These are phyloP conservation scores for Chelonus insularis DNA, from an alignment of 1,140 invertebrate species.

Conservation along the genomic window DNA sequence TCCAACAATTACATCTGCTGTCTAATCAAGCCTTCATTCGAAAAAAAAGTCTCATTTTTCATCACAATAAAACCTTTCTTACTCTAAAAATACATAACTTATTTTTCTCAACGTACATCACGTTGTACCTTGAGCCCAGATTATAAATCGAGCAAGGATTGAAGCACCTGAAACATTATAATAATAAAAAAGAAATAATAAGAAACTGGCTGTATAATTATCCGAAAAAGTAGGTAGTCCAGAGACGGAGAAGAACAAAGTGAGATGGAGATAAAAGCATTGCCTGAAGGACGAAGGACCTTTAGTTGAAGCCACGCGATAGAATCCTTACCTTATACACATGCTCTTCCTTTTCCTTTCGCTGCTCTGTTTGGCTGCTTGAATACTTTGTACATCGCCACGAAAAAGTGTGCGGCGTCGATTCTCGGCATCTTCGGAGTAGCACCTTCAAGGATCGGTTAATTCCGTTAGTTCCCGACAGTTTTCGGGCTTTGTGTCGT, in stretches of 20 bases:
- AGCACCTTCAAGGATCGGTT: not conserved
- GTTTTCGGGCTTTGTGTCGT: constrained; percentile 30
- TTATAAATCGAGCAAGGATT: not conserved
- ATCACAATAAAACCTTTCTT: too few relatives aligned
- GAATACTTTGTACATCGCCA: not conserved
- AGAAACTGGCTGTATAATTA: not conserved
- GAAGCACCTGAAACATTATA: not conserved
- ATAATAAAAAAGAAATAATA: not conserved
- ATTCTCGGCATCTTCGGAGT: constrained; percentile 9
- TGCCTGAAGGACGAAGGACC: not conserved
- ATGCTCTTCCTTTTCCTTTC: not conserved
- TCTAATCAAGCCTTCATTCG: too few relatives aligned
- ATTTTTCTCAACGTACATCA: not conserved
- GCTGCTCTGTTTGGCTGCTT: not conserved
- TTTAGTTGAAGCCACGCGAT: not conserved
- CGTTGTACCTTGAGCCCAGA: not conserved
- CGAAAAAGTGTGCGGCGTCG: constrained; percentile 20
- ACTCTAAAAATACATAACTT: too few relatives aligned
- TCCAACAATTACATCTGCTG: too few relatives aligned
- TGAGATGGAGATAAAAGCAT: not conserved
- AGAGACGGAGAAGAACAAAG: not conserved
- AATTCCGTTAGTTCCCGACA: constrained; percentile 26
- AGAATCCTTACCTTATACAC: constrained; percentile 1
- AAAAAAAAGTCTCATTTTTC: too few relatives aligned
- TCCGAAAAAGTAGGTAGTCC: not conserved